phyloP scores from a whole-genome alignment of 1,140 invertebrate genomes.

The Venustaconcha ellipsiformis region DNA sequence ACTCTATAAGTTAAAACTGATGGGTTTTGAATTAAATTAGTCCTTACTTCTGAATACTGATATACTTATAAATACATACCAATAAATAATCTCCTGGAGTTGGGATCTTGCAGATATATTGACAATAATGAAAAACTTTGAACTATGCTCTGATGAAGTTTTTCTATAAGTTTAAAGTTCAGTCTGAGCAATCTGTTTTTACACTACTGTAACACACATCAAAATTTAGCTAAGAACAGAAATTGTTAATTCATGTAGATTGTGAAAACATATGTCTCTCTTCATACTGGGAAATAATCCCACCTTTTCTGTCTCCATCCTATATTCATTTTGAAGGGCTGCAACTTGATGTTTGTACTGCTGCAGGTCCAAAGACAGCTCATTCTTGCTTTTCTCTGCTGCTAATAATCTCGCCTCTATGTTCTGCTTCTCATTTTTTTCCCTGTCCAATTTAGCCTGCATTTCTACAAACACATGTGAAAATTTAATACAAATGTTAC shows the following conservation, averaged over 20 bases:
- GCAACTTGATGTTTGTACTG: conserved; percentile 87
- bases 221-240: neutral
- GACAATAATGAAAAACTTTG: neutral
- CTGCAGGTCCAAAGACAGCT: conserved; percentile 92
- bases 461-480: conserved; percentile 75
- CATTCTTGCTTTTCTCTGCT: conserved; percentile 93
- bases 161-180: neutral
- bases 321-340: conserved; percentile 47
- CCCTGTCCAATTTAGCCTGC: conserved; percentile 91
- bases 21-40: too few species aligned
- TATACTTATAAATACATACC: too few species aligned
- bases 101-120: neutral
- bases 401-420: conserved; percentile 88
- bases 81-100: too few species aligned
- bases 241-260: neutral
- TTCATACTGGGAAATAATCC: neutral
- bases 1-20: too few species aligned
- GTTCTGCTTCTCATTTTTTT: conserved; percentile 85
- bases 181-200: neutral
- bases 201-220: neutral
- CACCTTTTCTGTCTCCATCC: conserved; percentile 63
- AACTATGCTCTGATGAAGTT: neutral
- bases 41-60: too few species aligned
- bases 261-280: neutral
- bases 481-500: neutral